These are phyloP conservation scores for Cydia fagiglandana DNA, from an alignment of 1,140 invertebrate genomes.

Conservation along the genomic window DNA sequence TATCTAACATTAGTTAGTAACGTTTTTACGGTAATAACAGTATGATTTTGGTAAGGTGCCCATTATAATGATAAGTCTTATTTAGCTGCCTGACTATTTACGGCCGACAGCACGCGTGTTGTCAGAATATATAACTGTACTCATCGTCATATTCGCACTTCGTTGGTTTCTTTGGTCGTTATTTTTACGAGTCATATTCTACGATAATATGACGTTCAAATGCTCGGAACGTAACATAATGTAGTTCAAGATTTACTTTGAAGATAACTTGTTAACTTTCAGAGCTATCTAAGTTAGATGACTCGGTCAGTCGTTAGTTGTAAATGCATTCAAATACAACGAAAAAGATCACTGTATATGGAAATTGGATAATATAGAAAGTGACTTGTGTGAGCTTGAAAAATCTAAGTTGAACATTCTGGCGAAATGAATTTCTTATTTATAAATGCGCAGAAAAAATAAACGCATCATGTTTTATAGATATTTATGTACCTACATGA, in stretches of 20 bases:
- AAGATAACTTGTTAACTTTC: background rate
- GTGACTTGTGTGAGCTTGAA: too few relatives aligned
- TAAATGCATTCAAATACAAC: background rate
- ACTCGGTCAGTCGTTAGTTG: background rate
- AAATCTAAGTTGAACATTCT: too few relatives aligned
- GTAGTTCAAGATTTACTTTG: background rate
- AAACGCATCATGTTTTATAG: too few relatives aligned
- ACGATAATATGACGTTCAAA: slow-evolving; percentile 41
- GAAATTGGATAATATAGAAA: background rate
- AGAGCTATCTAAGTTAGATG: background rate
- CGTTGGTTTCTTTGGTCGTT: slow-evolving; percentile 60
- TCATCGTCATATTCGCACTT: slow-evolving; percentile 60
- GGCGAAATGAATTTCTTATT: too few relatives aligned
- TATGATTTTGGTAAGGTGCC: slow-evolving; percentile 53
- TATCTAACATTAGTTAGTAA: too few relatives aligned
- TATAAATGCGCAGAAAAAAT: too few relatives aligned
- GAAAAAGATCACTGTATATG: background rate
- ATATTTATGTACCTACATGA: too few relatives aligned
- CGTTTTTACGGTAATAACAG: slow-evolving; percentile 38
- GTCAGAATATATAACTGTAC: slow-evolving; percentile 71
- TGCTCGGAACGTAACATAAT: slow-evolving; percentile 22
- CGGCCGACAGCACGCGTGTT: slow-evolving; percentile 57
- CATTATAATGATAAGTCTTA: slow-evolving; percentile 46
- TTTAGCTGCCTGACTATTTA: slow-evolving; percentile 40
- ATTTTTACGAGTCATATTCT: slow-evolving; percentile 53